Conservation (phyloP, 2,888 invertebrate species). For the Cheilosia vernalis region DNA sequence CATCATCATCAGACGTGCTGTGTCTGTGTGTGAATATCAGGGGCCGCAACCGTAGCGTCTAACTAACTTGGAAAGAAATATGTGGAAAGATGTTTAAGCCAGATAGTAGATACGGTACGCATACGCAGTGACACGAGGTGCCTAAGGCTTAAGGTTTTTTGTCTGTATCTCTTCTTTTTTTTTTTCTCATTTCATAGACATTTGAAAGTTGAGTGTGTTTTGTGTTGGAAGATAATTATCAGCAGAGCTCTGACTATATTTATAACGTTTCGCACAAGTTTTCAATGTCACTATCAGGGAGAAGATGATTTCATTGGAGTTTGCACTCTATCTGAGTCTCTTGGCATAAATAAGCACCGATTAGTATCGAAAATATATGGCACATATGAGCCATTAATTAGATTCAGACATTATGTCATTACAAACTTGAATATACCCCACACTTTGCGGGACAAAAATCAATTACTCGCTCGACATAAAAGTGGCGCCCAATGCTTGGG, state of each 20-base stretch:
- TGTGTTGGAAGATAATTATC: constrained; percentile 65
- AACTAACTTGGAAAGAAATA: constrained; percentile 63
- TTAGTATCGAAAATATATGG: background rate
- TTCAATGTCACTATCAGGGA: constrained; percentile 64
- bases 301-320: background rate
- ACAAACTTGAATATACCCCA: constrained; percentile 32
- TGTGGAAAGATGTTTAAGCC: constrained; percentile 70
- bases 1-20: constrained; percentile 55
- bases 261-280: constrained; percentile 63
- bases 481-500: constrained; percentile 50
- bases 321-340: background rate
- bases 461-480: constrained; percentile 38
- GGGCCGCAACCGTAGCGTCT: constrained; percentile 63
- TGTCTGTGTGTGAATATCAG: constrained; percentile 30
- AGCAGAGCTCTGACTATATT: constrained; percentile 51
- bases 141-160: constrained; percentile 44
- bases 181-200: constrained; percentile 10
- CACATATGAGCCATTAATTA: constrained; percentile 25
- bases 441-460: constrained; percentile 12
- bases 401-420: constrained; percentile 32
- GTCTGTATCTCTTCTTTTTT: background rate
- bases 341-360: background rate
- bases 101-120: constrained; percentile 69
- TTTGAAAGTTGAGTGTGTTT: constrained; percentile 44
- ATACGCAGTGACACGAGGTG: constrained; percentile 62